Evolutionary conservation across 2,797 vertebrate genomes (phyloP).

Genomic region (Huso huso): DNA sequence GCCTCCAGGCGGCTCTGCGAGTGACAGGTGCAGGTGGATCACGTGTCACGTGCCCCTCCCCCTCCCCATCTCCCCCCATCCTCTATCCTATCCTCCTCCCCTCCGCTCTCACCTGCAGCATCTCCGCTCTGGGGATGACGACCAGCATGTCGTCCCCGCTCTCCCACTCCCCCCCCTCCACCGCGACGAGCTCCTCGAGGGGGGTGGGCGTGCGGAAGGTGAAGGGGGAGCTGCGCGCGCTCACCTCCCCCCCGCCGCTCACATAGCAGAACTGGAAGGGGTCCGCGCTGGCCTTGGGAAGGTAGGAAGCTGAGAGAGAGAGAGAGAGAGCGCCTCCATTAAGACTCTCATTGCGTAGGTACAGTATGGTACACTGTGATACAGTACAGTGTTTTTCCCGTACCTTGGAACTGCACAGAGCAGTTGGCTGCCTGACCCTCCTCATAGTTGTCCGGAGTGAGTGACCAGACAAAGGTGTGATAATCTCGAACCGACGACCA

Average conservation of each 20-base stretch:
- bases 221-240: conserved; percentile 66
- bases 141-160: conserved; percentile 67
- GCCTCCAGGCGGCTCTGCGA: conserved; percentile 72
- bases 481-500: conserved; percentile 74
- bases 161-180: conserved; percentile 52
- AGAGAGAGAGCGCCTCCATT: neutral
- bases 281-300: conserved; percentile 66
- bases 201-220: conserved; percentile 74
- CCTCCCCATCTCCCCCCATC: conserved; percentile 9
- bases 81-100: neutral
- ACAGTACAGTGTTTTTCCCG: neutral
- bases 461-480: conserved; percentile 83
- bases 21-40: conserved; percentile 9
- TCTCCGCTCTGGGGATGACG: conserved; percentile 74
- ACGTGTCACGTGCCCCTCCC: neutral
- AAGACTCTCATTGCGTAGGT: neutral
- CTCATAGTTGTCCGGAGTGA: conserved; percentile 58
- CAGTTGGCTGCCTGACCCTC: conserved; percentile 64
- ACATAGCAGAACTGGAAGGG: conserved; percentile 81
- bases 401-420: conserved; percentile 85
- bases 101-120: conserved; percentile 59
- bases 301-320: conserved; percentile 64
- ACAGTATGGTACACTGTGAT: neutral
- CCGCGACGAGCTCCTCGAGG: conserved; percentile 77
- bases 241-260: conserved; percentile 64